phyloP scores from a whole-genome alignment of 2,888 invertebrate genomes.

The Limnephilus marmoratus region DNA sequence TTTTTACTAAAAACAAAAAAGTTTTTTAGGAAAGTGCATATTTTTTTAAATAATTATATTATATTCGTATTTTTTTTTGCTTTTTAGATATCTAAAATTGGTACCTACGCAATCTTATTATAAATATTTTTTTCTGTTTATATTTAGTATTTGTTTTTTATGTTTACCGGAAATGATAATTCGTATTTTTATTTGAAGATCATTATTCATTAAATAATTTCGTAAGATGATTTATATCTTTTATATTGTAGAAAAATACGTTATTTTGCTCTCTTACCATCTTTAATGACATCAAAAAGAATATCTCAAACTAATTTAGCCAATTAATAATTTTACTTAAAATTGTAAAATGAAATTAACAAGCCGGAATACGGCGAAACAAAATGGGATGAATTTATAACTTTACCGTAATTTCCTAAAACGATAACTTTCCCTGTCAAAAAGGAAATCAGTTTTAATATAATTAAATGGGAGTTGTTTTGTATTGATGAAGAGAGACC shows the following conservation, averaged over 20 bases:
- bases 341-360: slow-evolving; percentile 14
- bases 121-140: too few relatives aligned
- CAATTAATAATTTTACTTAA: not conserved
- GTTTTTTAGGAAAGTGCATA: too few relatives aligned
- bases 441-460: slow-evolving; percentile 50
- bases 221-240: not conserved
- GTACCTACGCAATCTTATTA: too few relatives aligned
- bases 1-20: not conserved
- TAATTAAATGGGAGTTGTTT: slow-evolving; percentile 37
- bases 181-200: not conserved
- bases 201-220: not conserved
- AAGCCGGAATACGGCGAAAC: not conserved
- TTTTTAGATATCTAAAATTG: too few relatives aligned
- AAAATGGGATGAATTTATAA: slow-evolving; percentile 16
- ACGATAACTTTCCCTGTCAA: slow-evolving; percentile 41
- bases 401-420: slow-evolving; percentile 29
- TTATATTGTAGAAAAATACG: not conserved
- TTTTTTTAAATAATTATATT: too few relatives aligned
- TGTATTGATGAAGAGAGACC: slow-evolving; percentile 42
- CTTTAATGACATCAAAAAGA: not conserved
- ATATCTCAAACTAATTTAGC: not conserved
- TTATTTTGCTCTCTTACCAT: not conserved
- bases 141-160: not conserved
- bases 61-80: too few relatives aligned
- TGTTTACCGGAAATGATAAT: not conserved